Evolutionary conservation across 2,797 vertebrate genomes (phyloP).

Genomic region (Chanos chanos): DNA sequence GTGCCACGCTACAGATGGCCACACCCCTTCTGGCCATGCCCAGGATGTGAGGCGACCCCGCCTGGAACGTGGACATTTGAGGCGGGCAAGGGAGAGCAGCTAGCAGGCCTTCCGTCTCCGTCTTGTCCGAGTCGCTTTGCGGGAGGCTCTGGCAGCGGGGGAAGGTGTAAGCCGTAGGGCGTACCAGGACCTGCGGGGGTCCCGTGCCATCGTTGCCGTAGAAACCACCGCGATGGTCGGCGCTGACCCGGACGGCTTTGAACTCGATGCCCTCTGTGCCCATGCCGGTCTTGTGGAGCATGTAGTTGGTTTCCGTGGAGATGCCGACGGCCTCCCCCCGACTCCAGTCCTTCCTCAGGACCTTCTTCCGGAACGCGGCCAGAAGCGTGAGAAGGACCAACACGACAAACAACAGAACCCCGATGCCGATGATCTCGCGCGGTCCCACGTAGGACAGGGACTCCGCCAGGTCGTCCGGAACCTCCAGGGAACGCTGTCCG

Average conservation of each 20-base stretch:
- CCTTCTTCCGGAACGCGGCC: conserved; percentile 85
- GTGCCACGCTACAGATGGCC: conserved; percentile 95
- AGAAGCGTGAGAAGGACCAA: conserved; percentile 83
- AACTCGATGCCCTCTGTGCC: conserved; percentile 67
- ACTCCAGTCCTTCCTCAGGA: conserved; percentile 73
- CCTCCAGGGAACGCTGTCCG: conserved; percentile 68
- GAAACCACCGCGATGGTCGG: conserved; percentile 44
- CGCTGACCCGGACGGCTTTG: conserved; percentile 58
- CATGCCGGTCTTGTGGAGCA: conserved; percentile 62
- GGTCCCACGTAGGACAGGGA: conserved; percentile 86
- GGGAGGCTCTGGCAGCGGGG: conserved; percentile 57
- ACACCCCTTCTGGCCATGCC: conserved; percentile 78
- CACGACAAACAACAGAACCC: conserved; percentile 85
- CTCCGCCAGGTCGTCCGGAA: conserved; percentile 81
- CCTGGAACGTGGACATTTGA: conserved; percentile 87
- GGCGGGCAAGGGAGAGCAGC: conserved; percentile 18
- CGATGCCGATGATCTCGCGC: conserved; percentile 92
- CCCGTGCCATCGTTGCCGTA: conserved; percentile 50
- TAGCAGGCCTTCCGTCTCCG: conserved; percentile 1
- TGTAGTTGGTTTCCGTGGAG: conserved; percentile 80
- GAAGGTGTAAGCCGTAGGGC: conserved; percentile 82
- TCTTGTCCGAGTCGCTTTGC: conserved; percentile 25
- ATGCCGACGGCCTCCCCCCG: conserved; percentile 71
- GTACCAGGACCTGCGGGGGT: conserved; percentile 88
- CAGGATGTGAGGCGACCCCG: conserved; percentile 80